These are phyloP conservation scores for Drosophila ezoana DNA, from an alignment of 2,888 invertebrate genomes.

Conservation along the genomic window DNA sequence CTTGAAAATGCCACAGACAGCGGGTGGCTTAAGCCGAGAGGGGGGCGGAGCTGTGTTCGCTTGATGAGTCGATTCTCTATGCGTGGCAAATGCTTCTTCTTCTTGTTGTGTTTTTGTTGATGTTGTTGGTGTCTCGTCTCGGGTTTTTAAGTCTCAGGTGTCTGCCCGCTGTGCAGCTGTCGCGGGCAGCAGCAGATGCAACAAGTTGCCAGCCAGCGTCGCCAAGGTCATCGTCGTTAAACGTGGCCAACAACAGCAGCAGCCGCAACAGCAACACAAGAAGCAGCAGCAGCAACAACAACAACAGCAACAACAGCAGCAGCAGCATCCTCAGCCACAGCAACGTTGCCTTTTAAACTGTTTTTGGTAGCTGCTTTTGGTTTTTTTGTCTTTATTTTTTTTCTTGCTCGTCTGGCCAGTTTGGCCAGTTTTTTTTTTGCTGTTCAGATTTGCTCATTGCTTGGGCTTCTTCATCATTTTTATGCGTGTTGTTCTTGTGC, in stretches of 20 bases:
- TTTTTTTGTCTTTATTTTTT: slow-evolving; percentile 13
- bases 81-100: slow-evolving; percentile 30
- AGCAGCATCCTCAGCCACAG: slow-evolving; percentile 45
- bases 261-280: slow-evolving; percentile 12
- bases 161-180: slow-evolving; percentile 74
- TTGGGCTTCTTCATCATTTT: slow-evolving; percentile 65
- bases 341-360: slow-evolving; percentile 55
- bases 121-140: slow-evolving; percentile 30
- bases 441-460: slow-evolving; percentile 36
- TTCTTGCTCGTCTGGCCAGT: slow-evolving; percentile 62
- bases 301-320: slow-evolving; percentile 29
- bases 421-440: slow-evolving; percentile 57
- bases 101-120: too few relatives aligned
- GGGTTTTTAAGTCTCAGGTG: slow-evolving; percentile 60
- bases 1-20: slow-evolving; percentile 47
- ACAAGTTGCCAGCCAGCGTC: slow-evolving; percentile 74
- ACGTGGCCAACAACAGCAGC: slow-evolving; percentile 31
- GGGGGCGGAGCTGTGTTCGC: not conserved
- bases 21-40: slow-evolving; percentile 37
- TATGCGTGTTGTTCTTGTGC: slow-evolving; percentile 59
- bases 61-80: slow-evolving; percentile 33
- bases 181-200: slow-evolving; percentile 60
- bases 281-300: not conserved
- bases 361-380: slow-evolving; percentile 46
- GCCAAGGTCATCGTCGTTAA: slow-evolving; percentile 66